Percentiles rank a stretch among this genome's conserved stretches.
These are phyloP conservation scores for Monomorium pharaonis DNA, from an alignment of 1,140 invertebrate genomes.

Conservation along the genomic window DNA sequence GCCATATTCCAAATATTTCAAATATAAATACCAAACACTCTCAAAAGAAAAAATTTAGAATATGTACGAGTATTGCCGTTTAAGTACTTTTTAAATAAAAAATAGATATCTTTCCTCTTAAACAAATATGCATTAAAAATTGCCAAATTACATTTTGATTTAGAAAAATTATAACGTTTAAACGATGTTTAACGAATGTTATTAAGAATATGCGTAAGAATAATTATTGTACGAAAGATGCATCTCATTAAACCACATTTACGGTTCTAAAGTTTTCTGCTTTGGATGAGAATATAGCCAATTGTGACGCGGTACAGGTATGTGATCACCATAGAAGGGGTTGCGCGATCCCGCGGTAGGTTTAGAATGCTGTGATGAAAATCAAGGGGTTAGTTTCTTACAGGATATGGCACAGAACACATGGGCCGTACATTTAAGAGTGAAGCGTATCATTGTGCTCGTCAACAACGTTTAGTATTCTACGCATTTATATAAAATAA, in stretches of 20 bases:
- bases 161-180: not conserved
- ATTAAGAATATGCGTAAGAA: not conserved
- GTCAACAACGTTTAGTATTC: not conserved
- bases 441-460: not conserved
- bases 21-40: not conserved
- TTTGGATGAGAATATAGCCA: constrained; percentile 57
- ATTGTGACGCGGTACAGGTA: constrained; percentile 75
- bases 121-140: not conserved
- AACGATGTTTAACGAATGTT: not conserved
- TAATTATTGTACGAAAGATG: not conserved
- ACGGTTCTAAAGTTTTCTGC: constrained; percentile 7
- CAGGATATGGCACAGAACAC: constrained; percentile 30
- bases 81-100: not conserved
- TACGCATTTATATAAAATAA: not conserved
- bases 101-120: not conserved
- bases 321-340: constrained; percentile 63
- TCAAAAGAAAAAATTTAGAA: not conserved
- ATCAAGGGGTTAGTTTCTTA: constrained; percentile 67
- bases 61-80: not conserved
- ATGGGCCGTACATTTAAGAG: constrained; percentile 27
- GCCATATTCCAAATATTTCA: not conserved
- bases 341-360: constrained; percentile 49
- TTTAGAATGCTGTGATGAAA: constrained; percentile 34
- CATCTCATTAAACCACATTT: not conserved
- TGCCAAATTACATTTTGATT: not conserved